Base-by-base conservation (phyloP, 2,888 invertebrate species). In the Dynastes grantii region DNA sequence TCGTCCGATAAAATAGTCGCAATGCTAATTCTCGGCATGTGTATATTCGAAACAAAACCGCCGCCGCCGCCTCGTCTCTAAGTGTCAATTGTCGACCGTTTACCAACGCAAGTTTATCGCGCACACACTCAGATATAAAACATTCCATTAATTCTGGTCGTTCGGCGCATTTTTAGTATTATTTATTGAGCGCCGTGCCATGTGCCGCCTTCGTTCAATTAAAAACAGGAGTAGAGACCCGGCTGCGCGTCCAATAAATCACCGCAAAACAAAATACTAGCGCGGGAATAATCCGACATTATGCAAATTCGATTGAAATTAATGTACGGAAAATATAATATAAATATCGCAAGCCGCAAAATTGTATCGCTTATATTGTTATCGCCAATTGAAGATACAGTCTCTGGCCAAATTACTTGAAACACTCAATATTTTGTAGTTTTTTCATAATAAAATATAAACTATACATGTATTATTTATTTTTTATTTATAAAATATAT, bases 291-390 rank as follows among this genome's bases (percentile, higher is more conserved):
- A 78, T 78, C 80, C 79, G 80, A 81, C 79, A 81, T 76, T 81
- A 81, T 81, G 80, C 78, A 81, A 82, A 82, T 82, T 76, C 79
- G 53, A 78, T 80, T 76, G 78, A 80, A 82, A 82, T 81, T 78
- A 81, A 81, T 81, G 80, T 77, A 76, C 67, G 79, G 75, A 73
- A 78, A 82, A 80, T 80, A 79, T 64, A 81, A 82, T 67, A 77
- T 77, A 67, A 77, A 75, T 79, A 77, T 71, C 71, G 73, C 55
- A 55, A 58, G 73, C 27, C n/a, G 61, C 61, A 61, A 75, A 75
- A 61, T 13, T 27, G 61, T 61, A 73, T 73, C 49, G 45, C 11
- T 27, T 61, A 75, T 61, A 45, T 45, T 29, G 58, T 61, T 49
- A 61, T 13, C 45, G 37, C 22, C 45, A 75, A 27, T 16, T 61